A percentile compares a stretch with the other conserved stretches of the same genome.
These are phyloP conservation scores for Zootermopsis nevadensis DNA, from an alignment of 2,888 invertebrate species.

Conservation along the genomic window DNA sequence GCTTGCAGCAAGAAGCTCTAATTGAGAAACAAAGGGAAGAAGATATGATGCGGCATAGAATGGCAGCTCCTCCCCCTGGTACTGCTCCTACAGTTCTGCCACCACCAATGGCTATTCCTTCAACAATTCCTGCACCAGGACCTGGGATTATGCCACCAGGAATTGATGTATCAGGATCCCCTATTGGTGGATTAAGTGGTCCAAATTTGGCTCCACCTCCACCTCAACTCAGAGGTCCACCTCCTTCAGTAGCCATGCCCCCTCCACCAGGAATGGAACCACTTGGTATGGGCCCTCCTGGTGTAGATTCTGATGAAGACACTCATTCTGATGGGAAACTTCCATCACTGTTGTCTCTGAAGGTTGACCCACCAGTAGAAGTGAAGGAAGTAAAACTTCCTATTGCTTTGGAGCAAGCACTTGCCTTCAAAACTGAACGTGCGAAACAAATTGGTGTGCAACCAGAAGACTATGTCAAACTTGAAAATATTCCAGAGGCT, in stretches of 20 bases:
- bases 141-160: constrained; percentile 50
- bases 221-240: constrained; percentile 59
- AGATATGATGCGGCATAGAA: constrained; percentile 43
- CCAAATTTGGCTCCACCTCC: constrained; percentile 55
- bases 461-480: constrained; percentile 55
- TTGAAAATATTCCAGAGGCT: constrained; percentile 52
- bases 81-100: constrained; percentile 43
- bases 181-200: constrained; percentile 50
- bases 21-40: constrained; percentile 50
- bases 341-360: constrained; percentile 73
- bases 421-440: constrained; percentile 88
- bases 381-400: constrained; percentile 69
- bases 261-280: constrained; percentile 62
- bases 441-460: constrained; percentile 82
- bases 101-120: constrained; percentile 46
- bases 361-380: constrained; percentile 75
- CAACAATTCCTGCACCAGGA: constrained; percentile 48
- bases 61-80: constrained; percentile 47
- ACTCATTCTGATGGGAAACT: constrained; percentile 60
- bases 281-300: constrained; percentile 40
- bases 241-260: constrained; percentile 55
- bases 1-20: constrained; percentile 52
- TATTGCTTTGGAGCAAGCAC: constrained; percentile 88
- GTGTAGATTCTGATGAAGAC: constrained; percentile 51
- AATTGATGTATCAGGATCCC: constrained; percentile 48